These are phyloP conservation scores for Takifugu flavidus DNA, from an alignment of 2,113 vertebrate species.

Conservation along the genomic window DNA sequence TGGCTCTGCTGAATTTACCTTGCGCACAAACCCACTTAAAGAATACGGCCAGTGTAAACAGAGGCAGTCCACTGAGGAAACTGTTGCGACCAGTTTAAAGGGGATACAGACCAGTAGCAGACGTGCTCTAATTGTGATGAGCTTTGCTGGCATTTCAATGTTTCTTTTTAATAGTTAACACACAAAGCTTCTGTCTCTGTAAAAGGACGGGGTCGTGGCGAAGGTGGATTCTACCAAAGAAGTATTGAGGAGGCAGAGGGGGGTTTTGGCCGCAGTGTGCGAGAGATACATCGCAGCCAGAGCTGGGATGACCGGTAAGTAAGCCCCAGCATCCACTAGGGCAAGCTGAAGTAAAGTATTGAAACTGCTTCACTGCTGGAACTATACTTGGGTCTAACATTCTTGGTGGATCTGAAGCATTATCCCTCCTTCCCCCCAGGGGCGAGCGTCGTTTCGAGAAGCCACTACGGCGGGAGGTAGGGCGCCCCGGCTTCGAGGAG, in stretches of 20 bases:
- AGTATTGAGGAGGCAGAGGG: conserved; percentile 85
- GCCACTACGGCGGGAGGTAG: conserved; percentile 81
- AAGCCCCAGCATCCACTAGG: not conserved
- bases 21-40: conserved; percentile 8
- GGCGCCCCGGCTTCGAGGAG: conserved; percentile 86
- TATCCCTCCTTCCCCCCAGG: conserved; percentile 58
- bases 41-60: conserved; percentile 36
- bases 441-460: conserved; percentile 88
- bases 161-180: too few species aligned
- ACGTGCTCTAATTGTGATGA: too few species aligned
- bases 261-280: conserved; percentile 79
- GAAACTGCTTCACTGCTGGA: too few species aligned
- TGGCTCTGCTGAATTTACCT: conserved; percentile 15
- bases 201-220: conserved; percentile 86
- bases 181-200: not conserved
- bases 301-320: conserved; percentile 90
- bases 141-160: too few species aligned
- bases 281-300: conserved; percentile 90
- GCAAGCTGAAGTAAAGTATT: too few species aligned
- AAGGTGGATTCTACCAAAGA: conserved; percentile 91
- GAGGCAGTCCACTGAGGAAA: too few species aligned
- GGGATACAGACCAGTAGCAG: too few species aligned
- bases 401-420: not conserved
- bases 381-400: not conserved
- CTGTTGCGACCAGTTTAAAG: too few species aligned